phyloP scores from a whole-genome alignment of 1,140 invertebrate species.

The Platyscapa corneri region DNA sequence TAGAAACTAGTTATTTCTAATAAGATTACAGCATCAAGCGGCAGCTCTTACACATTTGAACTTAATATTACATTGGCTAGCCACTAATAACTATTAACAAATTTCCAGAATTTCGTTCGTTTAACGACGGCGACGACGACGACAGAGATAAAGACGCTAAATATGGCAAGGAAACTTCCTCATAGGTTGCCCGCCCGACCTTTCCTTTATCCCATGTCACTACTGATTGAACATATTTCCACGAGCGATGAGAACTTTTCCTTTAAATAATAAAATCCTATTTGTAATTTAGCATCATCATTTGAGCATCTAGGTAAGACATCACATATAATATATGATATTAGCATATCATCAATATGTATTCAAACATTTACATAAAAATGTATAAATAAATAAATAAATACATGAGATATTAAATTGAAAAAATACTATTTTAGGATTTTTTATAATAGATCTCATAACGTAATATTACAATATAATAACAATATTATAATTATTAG shows the following conservation, averaged over 20 bases:
- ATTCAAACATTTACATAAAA: background rate
- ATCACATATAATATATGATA: no score
- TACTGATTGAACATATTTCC: background rate
- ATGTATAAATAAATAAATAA: no score
- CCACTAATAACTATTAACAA: constrained; percentile 67
- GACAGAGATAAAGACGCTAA: background rate
- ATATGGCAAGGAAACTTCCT: background rate
- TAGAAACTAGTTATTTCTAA: background rate
- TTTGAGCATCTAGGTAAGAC: background rate
- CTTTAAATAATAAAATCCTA: background rate
- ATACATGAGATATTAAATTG: no score
- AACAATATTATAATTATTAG: no score
- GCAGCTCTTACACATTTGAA: constrained; percentile 65
- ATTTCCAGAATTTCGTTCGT: constrained; percentile 69
- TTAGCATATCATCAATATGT: background rate
- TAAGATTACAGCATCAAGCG: background rate
- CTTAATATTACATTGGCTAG: constrained; percentile 65
- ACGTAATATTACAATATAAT: no score
- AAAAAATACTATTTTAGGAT: no score
- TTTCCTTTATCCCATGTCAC: background rate
- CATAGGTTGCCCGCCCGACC: background rate
- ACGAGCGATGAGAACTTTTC: background rate
- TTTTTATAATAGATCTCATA: no score
- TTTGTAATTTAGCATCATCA: background rate
- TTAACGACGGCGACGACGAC: constrained; percentile 53